Evolutionary conservation across 2,113 vertebrate genomes (phyloP), one percentile per base, ranked within the genome.

Genomic region (Telmatochromis sp.): DNA sequence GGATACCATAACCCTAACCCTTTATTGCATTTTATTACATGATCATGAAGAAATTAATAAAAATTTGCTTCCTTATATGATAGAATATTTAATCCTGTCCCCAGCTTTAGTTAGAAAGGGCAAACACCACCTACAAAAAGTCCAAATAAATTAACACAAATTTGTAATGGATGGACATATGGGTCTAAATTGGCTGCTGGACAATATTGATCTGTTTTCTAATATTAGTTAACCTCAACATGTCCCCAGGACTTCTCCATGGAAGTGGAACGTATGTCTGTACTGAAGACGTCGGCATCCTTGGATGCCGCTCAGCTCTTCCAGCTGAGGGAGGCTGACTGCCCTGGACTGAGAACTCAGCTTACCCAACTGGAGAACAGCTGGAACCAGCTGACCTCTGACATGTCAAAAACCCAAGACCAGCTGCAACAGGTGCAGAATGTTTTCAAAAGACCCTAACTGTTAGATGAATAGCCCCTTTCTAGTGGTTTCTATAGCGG

Each of bases 361-460:
- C 89, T 98, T 89, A 82, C 94, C 21, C 96, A 97, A 63, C 95
- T 97, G 88, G 97, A 99, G 88, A 95, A 96, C 68, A 91, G 90
- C 73, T 99, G 98, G 98, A 96, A 94, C 7, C 88, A 95, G 65
- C 92, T 98, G 78, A 95, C 96, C 55, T 93, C 96, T 31, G 94
- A 96, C 19, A 96, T 97, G 45, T 97, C 97, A 33, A 86, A 83
- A 50, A 95, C 96, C 80, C 97, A 98, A 94, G 97, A 98, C 42
- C 96, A 93, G 68, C 94, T 97, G 84, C 97, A 98, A 83, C 97
- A 98, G 97, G 99, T 98, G 42, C 4, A 83, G 5, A 12, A 26
- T 23, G 14, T 40, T 65, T 51, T 9, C 35, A 73, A 79, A 31
- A 9, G 15, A 35, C n/a, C 4, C 4, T 13, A 35, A 15, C 3